A percentile compares a stretch with the other conserved stretches of the same genome.
These are phyloP conservation scores for Puntigrus tetrazona DNA, from an alignment of 2,113 vertebrate species.

Conservation along the genomic window DNA sequence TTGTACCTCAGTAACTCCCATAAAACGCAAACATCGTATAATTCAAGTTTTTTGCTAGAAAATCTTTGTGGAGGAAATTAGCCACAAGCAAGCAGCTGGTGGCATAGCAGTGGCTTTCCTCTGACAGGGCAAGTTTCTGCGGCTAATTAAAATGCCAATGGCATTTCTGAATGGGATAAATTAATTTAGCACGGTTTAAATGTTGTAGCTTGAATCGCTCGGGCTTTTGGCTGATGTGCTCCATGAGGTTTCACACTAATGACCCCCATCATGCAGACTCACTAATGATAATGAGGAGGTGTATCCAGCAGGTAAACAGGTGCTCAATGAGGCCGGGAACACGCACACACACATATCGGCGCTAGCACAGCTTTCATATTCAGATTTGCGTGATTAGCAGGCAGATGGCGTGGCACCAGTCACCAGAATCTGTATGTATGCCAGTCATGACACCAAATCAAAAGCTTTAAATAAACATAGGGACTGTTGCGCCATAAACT, in stretches of 20 bases:
- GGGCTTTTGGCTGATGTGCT: constrained; percentile 28
- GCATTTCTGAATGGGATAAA: constrained; percentile 6
- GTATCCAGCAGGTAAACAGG: constrained; percentile 56
- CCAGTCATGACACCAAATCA: constrained; percentile 45
- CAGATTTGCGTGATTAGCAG: constrained; percentile 53
- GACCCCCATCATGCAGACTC: constrained; percentile 36
- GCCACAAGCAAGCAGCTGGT: background rate
- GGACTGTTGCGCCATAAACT: constrained; percentile 1
- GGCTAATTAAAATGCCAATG: constrained; percentile 19
- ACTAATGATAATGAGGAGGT: constrained; percentile 53
- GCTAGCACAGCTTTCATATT: constrained; percentile 50
- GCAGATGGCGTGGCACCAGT: constrained; percentile 57
- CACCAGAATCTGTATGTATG: constrained; percentile 42
- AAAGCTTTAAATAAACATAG: constrained; percentile 44
- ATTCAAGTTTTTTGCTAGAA: background rate
- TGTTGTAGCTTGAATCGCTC: constrained; percentile 8
- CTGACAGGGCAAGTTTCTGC: background rate
- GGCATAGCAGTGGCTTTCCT: background rate
- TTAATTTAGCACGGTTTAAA: constrained; percentile 3
- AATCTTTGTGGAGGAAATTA: background rate
- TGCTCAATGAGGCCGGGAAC: constrained; percentile 31
- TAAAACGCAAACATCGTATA: background rate
- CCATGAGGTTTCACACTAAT: constrained; percentile 38
- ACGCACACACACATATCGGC: constrained; percentile 16
- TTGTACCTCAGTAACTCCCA: background rate